Conservation (phyloP, 2,888 invertebrate species). For the Epistrophe eligans region DNA sequence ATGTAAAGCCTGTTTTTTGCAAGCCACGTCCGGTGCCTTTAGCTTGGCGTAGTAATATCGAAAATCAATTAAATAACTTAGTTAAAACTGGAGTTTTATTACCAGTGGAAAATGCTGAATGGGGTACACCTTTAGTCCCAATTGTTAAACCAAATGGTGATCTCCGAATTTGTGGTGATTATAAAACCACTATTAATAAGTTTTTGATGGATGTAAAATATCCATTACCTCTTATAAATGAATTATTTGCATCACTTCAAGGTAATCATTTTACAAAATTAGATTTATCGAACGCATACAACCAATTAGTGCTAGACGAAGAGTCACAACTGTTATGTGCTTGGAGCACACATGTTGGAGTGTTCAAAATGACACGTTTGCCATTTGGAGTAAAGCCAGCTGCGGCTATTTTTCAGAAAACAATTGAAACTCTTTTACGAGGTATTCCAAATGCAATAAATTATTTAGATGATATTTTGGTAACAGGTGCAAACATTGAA, state of each 20-base stretch:
- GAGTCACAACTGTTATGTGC: too few species aligned
- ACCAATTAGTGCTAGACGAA: conserved; percentile 51
- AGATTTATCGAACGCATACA: conserved; percentile 78
- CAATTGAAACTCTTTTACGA: neutral
- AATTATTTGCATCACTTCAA: conserved; percentile 30
- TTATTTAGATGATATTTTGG: conserved; percentile 22
- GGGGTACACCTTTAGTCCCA: conserved; percentile 21
- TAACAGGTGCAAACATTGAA: neutral
- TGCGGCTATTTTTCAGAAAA: too few species aligned
- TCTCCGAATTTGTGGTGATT: conserved; percentile 26
- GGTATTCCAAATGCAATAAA: conserved; percentile 10
- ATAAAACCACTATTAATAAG: neutral
- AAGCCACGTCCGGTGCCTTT: conserved; percentile 6
- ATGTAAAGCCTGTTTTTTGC: conserved; percentile 13
- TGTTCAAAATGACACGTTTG: too few species aligned
- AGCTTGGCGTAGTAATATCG: neutral
- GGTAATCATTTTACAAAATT: conserved; percentile 74
- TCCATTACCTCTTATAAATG: conserved; percentile 14
- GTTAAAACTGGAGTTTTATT: neutral
- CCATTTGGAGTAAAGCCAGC: too few species aligned
- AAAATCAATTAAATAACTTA: conserved; percentile 1
- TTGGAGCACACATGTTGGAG: too few species aligned
- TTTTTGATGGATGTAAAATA: conserved; percentile 17
- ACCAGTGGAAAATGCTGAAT: conserved; percentile 4
- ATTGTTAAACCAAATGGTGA: conserved; percentile 19